Evolutionary conservation across 2,113 vertebrate species (phyloP).

Genomic region (Ciconia boyciana): DNA sequence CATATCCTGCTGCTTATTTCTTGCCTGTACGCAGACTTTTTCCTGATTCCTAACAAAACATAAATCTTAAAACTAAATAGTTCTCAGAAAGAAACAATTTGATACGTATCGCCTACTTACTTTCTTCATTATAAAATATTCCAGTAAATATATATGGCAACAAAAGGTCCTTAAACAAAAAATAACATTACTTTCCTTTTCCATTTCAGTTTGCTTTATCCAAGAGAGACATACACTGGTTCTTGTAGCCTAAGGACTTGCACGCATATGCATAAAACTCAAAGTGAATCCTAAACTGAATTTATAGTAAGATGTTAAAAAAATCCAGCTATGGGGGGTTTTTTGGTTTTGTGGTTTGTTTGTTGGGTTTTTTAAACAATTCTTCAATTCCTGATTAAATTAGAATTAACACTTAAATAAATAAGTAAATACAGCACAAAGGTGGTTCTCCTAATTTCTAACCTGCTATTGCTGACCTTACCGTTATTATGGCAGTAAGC

Average conservation of each 20-base stretch:
- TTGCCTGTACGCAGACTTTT: neutral
- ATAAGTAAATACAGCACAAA: neutral
- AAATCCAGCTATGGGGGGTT: neutral
- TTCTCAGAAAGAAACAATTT: neutral
- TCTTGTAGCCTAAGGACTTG: neutral
- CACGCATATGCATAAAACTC: neutral
- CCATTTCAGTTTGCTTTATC: neutral
- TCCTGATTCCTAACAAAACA: neutral
- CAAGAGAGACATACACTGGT: neutral
- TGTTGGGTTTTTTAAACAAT: neutral
- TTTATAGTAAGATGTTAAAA: neutral
- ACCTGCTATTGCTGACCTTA: neutral
- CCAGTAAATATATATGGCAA: neutral
- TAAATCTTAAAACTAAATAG: neutral
- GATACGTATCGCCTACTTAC: fast-evolving
- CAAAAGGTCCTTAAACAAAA: neutral
- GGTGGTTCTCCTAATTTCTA: neutral
- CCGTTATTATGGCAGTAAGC: neutral
- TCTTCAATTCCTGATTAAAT: neutral
- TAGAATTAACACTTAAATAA: neutral
- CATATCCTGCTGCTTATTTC: neutral
- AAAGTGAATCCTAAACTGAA: neutral
- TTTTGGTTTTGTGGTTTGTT: neutral
- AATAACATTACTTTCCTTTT: neutral
- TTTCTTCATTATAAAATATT: neutral